Evolutionary conservation across 1,140 invertebrate species (phyloP).

Genomic region (Bicyclus anynana): DNA sequence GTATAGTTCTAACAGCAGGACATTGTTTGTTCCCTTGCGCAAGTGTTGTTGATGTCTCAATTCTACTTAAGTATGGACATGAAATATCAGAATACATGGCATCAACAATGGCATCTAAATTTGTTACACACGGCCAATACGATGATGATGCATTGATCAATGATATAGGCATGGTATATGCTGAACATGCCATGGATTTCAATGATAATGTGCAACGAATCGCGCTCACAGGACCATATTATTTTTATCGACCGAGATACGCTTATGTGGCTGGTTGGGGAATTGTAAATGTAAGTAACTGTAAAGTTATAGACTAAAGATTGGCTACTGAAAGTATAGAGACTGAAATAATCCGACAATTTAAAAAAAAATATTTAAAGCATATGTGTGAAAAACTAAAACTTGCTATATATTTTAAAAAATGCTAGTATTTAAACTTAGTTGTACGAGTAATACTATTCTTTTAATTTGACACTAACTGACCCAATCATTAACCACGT

Average conservation of each 20-base stretch:
- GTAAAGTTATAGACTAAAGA: not conserved
- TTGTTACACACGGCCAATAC: conserved; percentile 22
- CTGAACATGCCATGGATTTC: conserved; percentile 14
- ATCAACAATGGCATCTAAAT: not conserved
- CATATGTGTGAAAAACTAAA: too few relatives aligned
- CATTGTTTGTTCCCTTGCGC: conserved; percentile 24
- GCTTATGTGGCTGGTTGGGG: conserved; percentile 34
- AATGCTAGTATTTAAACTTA: too few relatives aligned
- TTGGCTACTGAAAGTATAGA: too few relatives aligned
- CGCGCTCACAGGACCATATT: conserved; percentile 12
- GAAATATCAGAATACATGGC: conserved; percentile 3
- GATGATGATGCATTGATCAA: not conserved
- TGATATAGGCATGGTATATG: conserved; percentile 27
- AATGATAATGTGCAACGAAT: conserved; percentile 20
- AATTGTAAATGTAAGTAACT: conserved; percentile 26
- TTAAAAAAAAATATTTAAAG: too few relatives aligned
- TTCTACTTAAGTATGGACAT: conserved; percentile 19
- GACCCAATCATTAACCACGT: too few relatives aligned
- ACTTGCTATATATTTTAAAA: too few relatives aligned
- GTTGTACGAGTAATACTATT: too few relatives aligned
- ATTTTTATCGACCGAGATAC: conserved; percentile 9
- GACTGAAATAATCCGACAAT: too few relatives aligned
- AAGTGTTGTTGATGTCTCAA: not conserved
- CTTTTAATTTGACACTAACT: too few relatives aligned
- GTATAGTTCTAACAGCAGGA: conserved; percentile 19